phyloP scores from a whole-genome alignment of 2,113 vertebrate genomes.

The Centropristis striata region DNA sequence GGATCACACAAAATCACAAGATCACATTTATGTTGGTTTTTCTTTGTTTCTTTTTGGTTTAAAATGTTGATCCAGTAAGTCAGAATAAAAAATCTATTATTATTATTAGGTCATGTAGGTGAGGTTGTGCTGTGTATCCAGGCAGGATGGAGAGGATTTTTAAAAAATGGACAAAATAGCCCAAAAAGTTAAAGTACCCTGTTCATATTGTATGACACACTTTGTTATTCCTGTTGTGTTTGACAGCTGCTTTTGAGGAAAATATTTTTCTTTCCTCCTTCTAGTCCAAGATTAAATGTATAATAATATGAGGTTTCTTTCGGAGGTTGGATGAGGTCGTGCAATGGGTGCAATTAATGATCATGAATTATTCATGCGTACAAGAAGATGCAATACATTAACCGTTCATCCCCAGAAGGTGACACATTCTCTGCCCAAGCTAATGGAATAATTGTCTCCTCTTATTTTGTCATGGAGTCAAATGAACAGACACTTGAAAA shows the following conservation, averaged over 20 bases:
- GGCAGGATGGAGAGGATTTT: no score
- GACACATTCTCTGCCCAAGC: conserved; percentile 42
- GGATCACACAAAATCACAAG: no score
- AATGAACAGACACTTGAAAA: conserved; percentile 57
- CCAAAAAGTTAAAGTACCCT: no score
- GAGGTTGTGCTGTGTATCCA: no score
- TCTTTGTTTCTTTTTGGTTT: no score
- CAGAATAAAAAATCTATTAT: no score
- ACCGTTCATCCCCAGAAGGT: conserved; percentile 52
- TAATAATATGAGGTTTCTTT: conserved; percentile 17
- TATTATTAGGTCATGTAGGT: no score
- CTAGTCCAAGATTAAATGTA: conserved; percentile 22
- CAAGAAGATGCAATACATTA: conserved; percentile 64
- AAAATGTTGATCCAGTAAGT: no score
- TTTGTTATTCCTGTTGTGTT: background rate
- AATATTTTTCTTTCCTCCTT: background rate
- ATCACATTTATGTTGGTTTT: no score
- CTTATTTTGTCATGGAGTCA: conserved; percentile 66
- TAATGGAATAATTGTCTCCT: conserved; percentile 77
- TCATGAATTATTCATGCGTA: conserved; percentile 69
- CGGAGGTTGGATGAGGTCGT: conserved; percentile 15
- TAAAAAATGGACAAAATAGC: no score
- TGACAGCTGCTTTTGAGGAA: background rate
- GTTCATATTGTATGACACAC: no score
- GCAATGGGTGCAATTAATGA: conserved; percentile 58